Conservation (phyloP, 2,113 vertebrate species). For the Arenaria interpres region DNA sequence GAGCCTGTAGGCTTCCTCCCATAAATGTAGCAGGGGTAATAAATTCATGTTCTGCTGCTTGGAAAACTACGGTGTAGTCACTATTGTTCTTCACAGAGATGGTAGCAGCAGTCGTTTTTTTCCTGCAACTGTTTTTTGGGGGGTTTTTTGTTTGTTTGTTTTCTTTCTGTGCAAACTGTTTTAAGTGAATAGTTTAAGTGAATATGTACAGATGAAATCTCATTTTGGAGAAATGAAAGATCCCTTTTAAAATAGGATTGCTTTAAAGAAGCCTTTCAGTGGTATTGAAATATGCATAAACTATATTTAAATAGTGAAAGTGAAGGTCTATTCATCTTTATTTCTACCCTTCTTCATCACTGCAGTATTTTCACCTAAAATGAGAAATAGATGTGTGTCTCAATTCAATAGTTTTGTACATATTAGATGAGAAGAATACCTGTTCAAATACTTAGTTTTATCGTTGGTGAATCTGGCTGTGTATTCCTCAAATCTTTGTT, state of each 20-base stretch:
- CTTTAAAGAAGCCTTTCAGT: neutral
- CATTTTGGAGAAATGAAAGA: neutral
- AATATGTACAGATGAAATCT: neutral
- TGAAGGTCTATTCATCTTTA: neutral
- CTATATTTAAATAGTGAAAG: neutral
- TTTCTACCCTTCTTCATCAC: neutral
- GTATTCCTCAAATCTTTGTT: neutral
- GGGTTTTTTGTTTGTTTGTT: neutral
- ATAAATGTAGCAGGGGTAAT: neutral
- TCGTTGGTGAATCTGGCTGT: neutral
- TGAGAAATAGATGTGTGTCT: neutral
- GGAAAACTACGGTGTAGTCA: neutral
- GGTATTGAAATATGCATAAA: neutral
- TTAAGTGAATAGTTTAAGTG: neutral
- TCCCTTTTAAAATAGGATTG: neutral
- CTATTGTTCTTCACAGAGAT: no score
- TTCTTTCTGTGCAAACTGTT: neutral
- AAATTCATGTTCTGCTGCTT: neutral
- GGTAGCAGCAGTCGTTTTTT: neutral
- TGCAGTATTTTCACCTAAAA: neutral
- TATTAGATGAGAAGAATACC: neutral
- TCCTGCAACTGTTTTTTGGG: neutral
- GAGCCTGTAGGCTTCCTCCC: neutral
- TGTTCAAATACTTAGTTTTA: neutral
- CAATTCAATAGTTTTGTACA: neutral